phyloP scores from a whole-genome alignment of 2,888 invertebrate genomes.

The Meghimatium bilineatum region DNA sequence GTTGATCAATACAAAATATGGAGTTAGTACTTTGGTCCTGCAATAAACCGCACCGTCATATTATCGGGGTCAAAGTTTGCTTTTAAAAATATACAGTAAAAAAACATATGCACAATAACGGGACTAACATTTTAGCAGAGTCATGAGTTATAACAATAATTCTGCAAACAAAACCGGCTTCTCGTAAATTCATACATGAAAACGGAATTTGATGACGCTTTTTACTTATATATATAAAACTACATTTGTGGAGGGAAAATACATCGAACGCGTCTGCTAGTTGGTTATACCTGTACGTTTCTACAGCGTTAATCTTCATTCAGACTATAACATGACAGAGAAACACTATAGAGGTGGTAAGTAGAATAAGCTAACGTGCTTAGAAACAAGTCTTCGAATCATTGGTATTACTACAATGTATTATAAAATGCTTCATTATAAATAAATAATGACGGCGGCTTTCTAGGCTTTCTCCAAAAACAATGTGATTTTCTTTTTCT shows the following conservation, averaged over 20 bases:
- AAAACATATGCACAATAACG: background rate
- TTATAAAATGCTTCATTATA: too few species aligned
- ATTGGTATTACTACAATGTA: too few species aligned
- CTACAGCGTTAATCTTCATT: background rate
- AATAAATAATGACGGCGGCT: too few species aligned
- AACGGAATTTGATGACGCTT: background rate
- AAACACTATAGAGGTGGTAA: slow-evolving; percentile 15
- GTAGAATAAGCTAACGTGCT: background rate
- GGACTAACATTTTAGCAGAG: background rate
- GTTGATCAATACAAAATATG: too few species aligned
- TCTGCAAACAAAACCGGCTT: background rate
- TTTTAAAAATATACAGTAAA: background rate
- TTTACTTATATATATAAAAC: background rate
- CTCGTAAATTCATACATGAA: background rate
- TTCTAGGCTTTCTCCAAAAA: too few species aligned
- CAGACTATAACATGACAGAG: background rate
- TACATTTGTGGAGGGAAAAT: background rate
- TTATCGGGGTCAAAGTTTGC: background rate
- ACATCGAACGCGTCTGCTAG: background rate
- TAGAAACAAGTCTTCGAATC: too few species aligned
- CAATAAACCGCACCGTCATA: background rate
- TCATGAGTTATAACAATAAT: background rate
- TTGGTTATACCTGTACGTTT: background rate
- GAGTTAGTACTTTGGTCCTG: background rate
- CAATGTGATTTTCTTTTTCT: too few species aligned